Evolutionary conservation across 1,140 invertebrate species (phyloP).

Genomic region (Sipha flava): DNA sequence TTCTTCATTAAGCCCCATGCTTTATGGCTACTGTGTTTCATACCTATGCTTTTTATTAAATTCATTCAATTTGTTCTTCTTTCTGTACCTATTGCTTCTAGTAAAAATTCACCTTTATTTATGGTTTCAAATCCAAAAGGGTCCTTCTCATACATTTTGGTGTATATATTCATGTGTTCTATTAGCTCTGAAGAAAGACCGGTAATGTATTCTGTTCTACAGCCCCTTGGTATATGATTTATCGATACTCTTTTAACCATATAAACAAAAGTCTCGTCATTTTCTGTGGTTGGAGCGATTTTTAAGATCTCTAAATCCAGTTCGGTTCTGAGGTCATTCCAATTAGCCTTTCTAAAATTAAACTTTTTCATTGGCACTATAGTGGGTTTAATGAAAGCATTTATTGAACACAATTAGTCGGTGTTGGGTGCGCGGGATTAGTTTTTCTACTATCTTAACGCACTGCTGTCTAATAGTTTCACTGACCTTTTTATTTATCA

Average conservation of each 20-base stretch:
- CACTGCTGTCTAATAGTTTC: background rate
- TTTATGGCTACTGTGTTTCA: too few relatives aligned
- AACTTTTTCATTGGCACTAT: background rate
- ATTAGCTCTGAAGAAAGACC: background rate
- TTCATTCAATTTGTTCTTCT: background rate
- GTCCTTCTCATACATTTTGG: background rate
- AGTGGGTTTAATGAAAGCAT: background rate
- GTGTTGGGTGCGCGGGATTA: background rate
- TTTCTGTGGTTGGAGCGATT: background rate
- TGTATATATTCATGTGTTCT: background rate
- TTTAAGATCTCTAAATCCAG: background rate
- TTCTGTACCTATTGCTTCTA: background rate
- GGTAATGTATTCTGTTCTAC: background rate
- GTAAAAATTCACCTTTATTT: background rate
- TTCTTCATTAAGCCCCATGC: background rate
- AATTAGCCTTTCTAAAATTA: background rate
- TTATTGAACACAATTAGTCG: background rate
- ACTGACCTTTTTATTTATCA: too few relatives aligned
- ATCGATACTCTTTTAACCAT: background rate
- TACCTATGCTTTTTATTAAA: background rate
- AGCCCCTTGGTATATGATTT: background rate
- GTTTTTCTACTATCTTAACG: too few relatives aligned
- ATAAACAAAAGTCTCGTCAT: background rate
- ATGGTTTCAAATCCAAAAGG: background rate
- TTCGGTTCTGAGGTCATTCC: background rate